Percentiles rank a stretch among this genome's conserved stretches.
Conservation (phyloP, 30 jellyfish, hydroid and myxozoan species). For the Aurelia coerulea region DNA sequence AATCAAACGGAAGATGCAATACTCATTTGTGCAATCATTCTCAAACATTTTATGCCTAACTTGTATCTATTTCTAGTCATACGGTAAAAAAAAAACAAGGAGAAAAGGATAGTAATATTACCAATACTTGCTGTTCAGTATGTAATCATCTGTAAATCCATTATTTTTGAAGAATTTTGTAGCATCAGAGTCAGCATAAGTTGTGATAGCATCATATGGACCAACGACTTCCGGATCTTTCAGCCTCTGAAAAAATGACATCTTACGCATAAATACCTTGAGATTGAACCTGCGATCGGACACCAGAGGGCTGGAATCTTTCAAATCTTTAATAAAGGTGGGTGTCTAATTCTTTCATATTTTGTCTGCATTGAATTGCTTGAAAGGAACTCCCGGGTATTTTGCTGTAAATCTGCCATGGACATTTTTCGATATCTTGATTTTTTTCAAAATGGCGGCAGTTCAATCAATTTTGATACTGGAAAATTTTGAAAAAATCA, state of each 20-base stretch:
- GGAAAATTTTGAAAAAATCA: too few species aligned
- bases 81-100: not conserved
- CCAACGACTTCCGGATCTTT: conserved; percentile 57
- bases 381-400: too few species aligned
- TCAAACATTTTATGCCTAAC: too few species aligned
- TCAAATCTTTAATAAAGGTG: too few species aligned
- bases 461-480: too few species aligned
- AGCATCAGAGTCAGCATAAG: conserved; percentile 68
- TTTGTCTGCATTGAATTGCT: too few species aligned
- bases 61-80: not conserved
- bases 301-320: not conserved
- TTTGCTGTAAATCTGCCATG: too few species aligned
- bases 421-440: too few species aligned
- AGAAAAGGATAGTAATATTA: not conserved
- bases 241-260: conserved; percentile 16
- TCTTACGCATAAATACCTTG: not conserved
- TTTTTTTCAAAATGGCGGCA: too few species aligned
- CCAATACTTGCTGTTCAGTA: conserved; percentile 64
- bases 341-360: too few species aligned
- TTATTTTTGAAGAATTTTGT: conserved; percentile 38
- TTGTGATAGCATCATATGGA: conserved; percentile 30
- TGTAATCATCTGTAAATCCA: conserved; percentile 61
- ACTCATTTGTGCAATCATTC: too few species aligned
- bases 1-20: too few species aligned
- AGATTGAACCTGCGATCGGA: not conserved